Evolutionary conservation across 2,113 vertebrate genomes (phyloP), one percentile per base, ranked within the genome.

Genomic region (Glaucomys volans): DNA sequence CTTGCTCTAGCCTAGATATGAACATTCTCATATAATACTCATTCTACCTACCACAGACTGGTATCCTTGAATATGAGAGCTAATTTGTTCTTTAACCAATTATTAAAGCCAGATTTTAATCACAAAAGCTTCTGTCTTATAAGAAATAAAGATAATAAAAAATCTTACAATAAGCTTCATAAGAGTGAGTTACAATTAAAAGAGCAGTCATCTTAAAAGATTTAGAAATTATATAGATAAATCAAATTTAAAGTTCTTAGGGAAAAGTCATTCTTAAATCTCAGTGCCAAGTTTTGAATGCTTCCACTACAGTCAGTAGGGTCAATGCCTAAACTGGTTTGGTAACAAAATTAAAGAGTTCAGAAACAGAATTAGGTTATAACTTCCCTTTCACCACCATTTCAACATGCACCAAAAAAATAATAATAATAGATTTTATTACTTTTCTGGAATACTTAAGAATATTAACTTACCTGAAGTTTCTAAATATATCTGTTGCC

Each of bases 341-440:
- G 13, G 14, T 80, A 67, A 74, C 32, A 91, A 87, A 79, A 75
- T 83, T 90, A 75, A 85, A 91, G 71, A 85, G 12, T 52, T 66
- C n/a, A 83, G 40, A 75, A 84, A 64, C 18, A 87, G 50, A 87
- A 81, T 76, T 57, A 91, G n/a, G 10, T 66, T 81, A 75, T n/a
- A 92, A 62, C 10, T 40, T 47, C 13, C 11, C 67, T 20, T 76
- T 94, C 28, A 79, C 40, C 20, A 18, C 10, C 57, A 87, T 50
- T 93, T 90, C 85, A 90, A 86, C 24, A 77, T n/a, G 5, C 28
- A 77, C n/a, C 89, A 87, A 80, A 50, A 94, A 93, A n/a, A n/a
- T n/a, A n/a, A n/a, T n/a, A n/a, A n/a, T n/a, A n/a, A 44, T 35
- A 35, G 18, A 50, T 85, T 76, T 95, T 80, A 87, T 62, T 91